phyloP scores from a whole-genome alignment of 1,140 invertebrate species.

The Sminthurinus signatus region DNA sequence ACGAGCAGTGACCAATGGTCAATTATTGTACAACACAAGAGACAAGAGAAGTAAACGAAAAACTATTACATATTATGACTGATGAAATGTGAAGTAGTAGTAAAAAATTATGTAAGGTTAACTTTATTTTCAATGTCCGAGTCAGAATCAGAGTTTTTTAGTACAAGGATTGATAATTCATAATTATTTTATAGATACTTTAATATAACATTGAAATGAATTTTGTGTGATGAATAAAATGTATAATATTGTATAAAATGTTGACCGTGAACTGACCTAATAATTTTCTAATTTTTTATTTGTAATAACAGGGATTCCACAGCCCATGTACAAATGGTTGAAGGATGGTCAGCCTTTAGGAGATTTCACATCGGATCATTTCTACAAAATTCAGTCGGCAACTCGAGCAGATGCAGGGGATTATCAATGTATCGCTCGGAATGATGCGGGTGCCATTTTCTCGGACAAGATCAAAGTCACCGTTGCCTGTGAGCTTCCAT shows the following conservation, averaged over 20 bases:
- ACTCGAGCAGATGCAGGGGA: slow-evolving; percentile 70
- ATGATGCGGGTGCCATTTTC: slow-evolving; percentile 81
- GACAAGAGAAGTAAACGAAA: too few relatives aligned
- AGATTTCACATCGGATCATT: slow-evolving; percentile 64
- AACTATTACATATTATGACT: too few relatives aligned
- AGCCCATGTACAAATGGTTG: slow-evolving; percentile 80
- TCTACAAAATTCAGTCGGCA: slow-evolving; percentile 72
- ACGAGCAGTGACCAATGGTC: too few relatives aligned
- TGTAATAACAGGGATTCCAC: slow-evolving; percentile 80
- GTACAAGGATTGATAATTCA: neutral
- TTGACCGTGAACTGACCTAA: too few relatives aligned
- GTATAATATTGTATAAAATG: too few relatives aligned
- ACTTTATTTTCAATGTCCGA: too few relatives aligned
- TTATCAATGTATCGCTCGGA: slow-evolving; percentile 84
- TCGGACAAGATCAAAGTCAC: slow-evolving; percentile 78
- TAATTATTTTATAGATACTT: neutral
- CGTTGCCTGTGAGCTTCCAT: slow-evolving; percentile 73
- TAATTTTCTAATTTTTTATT: slow-evolving; percentile 43
- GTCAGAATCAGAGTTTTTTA: too few relatives aligned
- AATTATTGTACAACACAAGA: too few relatives aligned
- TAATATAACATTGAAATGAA: neutral
- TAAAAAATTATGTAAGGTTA: too few relatives aligned
- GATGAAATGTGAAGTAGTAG: too few relatives aligned
- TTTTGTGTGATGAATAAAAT: too few relatives aligned
- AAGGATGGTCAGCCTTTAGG: slow-evolving; percentile 68